Evolutionary conservation across 2,797 vertebrate species (phyloP), one percentile per base, ranked within the genome.

Genomic region (Pampus argenteus): DNA sequence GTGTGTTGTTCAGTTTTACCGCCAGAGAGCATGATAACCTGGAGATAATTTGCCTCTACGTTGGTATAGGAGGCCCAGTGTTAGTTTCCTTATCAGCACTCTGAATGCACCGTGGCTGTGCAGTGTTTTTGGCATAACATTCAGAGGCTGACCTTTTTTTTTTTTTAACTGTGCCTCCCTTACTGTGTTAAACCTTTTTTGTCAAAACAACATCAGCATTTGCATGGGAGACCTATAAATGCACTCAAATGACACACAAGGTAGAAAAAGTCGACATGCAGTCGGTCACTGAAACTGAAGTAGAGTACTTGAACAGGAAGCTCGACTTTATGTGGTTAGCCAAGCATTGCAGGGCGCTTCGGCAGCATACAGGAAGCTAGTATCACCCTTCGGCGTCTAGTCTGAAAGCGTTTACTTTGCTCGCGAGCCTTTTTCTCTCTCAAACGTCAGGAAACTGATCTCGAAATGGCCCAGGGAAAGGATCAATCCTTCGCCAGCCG

Each of bases 331-430:
- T 90, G 93, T 79, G 94, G 93, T 95, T 89, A 93, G 81, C 82
- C 88, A 84, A 88, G 81, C 86, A 78, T 89, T 67, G 81, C 88
- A 76, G 51, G 62, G 77, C 63, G 66, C 71, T 84, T 84, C 64
- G 61, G 64, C 90, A 91, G 89, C 92, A 86, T 91, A 96, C 96
- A 98, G 98, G 97, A 99, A 99, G 96, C 93, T 73, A 82, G 81
- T 91, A 58, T 91, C 86, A 73, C 79, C 86, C 50, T 45, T 51
- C 63, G 78, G 66, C 69, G 64, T 81, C 66, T 25, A 71, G 76
- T 63, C 76, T 84, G 84, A 83, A 82, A 82, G 85, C 79, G 29
- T 63, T 82, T 81, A 59, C 70, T 89, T 79, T 79, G 70, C 59
- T 70, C 81, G 62, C 34, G 71, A 84, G 70, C 50, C 38, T 50